Base-by-base conservation (phyloP, 92 coral and sea anemone species). In the Zoanthus sansibaricus region DNA sequence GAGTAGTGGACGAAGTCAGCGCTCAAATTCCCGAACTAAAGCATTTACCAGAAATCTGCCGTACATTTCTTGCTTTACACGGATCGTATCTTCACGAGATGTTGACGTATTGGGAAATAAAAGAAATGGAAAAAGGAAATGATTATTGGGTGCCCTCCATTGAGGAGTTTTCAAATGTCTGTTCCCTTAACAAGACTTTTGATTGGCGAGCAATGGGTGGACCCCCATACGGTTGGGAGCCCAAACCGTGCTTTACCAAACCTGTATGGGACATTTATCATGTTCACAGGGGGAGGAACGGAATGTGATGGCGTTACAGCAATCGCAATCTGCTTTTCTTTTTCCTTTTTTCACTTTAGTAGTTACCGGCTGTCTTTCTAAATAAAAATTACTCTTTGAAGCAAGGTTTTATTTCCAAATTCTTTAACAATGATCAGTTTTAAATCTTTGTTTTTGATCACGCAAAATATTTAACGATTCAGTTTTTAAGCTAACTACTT, bases 201-300 rank as follows among this genome's bases (percentile, higher is more conserved):
- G 94, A 95, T 77, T 95, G 98, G 98, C 73, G 89, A 83, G 93
- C 92, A 58, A 95, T 95, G 96, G 96, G 94, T 8, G 98, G 96
- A 7, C 88, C 91, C 0, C 98, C 95, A 0, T 95, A 95, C 47
- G 93, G 90, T 20, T 93, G 93, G 93, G 93, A 95, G 69, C 98
- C 98, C 5, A 89, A 91, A 61, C 96, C 92, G 11, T 95, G 98
- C 55, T 87, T 78, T 20, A 46, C 49, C 15, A 87, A 93, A 33
- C 95, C 98, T 20, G 87, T 92, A 4, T 95, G 98, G 98, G 82
- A 92, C 72, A 56, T 94, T 25, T 77, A 90, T 12, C 90, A 82
- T 62, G 91, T 95, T 84, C 91, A 95, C 20, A 76, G 96, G 17
- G 96, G 98, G 37, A 93, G 98, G 72, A 93, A 89, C 56, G 83